Percentiles rank a stretch among this genome's conserved stretches.
Evolutionary conservation across 2,888 invertebrate genomes (phyloP).

Genomic region (Smittia aterrima): DNA sequence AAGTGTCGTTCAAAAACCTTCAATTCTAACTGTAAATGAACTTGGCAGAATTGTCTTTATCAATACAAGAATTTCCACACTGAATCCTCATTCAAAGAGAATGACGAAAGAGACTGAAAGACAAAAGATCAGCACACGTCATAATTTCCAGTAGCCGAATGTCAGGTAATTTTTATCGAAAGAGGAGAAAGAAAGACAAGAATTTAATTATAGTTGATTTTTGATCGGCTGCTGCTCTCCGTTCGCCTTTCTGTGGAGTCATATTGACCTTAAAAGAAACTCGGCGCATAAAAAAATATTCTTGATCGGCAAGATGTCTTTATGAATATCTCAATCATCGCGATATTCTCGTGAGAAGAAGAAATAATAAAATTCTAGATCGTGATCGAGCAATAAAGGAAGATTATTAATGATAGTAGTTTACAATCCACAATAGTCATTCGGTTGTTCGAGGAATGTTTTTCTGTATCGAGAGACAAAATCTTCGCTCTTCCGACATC

Average conservation of each 20-base stretch:
- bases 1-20: too few relatives aligned
- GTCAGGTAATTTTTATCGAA: background rate
- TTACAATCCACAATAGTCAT: conserved; percentile 5
- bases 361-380: background rate
- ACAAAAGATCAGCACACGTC: conserved; percentile 38
- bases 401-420: conserved; percentile 35
- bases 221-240: background rate
- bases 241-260: conserved; percentile 1
- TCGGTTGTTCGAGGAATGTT: conserved; percentile 15
- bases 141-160: conserved; percentile 41
- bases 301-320: background rate
- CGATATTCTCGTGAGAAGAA: background rate
- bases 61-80: too few relatives aligned
- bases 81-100: too few relatives aligned
- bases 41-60: too few relatives aligned
- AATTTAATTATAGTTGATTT: conserved; percentile 20
- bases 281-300: background rate
- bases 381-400: conserved; percentile 35
- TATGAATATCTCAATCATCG: conserved; percentile 14
- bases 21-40: too few relatives aligned
- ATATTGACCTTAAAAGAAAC: conserved; percentile 25
- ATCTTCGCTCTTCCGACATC: background rate
- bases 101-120: background rate
- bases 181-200: background rate
- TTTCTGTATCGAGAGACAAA: background rate